A percentile compares a stretch with the other conserved stretches of the same genome.
phyloP scores from a whole-genome alignment of 2,888 invertebrate species.

The Drosophila nr. perissopoda region DNA sequence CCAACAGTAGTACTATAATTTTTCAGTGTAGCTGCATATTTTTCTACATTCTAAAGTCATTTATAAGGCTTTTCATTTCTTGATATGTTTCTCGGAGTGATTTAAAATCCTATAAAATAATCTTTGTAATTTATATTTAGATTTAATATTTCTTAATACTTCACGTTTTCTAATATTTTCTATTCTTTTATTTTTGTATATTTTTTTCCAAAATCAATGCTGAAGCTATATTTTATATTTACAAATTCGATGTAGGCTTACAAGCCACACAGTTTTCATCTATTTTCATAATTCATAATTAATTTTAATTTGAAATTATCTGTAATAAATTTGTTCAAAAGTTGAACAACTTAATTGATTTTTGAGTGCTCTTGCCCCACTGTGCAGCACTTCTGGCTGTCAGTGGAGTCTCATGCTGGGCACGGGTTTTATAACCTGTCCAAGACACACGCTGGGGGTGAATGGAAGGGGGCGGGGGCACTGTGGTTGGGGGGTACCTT shows the following conservation, averaged over 20 bases:
- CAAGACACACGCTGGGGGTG: slow-evolving; percentile 29
- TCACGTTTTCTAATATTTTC: background rate
- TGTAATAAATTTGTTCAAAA: background rate
- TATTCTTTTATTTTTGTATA: background rate
- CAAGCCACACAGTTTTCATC: no score
- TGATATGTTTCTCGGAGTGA: fast-evolving
- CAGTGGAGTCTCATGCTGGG: slow-evolving; percentile 63
- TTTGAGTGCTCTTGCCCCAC: slow-evolving; percentile 31
- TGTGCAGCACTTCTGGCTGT: slow-evolving; percentile 57
- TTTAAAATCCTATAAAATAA: background rate
- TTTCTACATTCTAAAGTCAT: background rate
- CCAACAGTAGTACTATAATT: background rate
- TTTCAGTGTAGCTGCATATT: background rate
- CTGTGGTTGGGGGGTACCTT: background rate
- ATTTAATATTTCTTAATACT: no score
- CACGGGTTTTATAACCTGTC: slow-evolving; percentile 68
- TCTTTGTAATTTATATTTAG: background rate
- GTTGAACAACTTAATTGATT: background rate
- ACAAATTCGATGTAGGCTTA: no score
- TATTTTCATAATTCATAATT: no score
- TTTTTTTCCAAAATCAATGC: background rate
- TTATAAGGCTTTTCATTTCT: background rate
- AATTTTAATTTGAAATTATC: background rate
- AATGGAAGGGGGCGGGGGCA: background rate
- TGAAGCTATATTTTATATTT: background rate